A percentile compares a stretch with the other conserved stretches of the same genome.
phyloP scores from a whole-genome alignment of 2,888 invertebrate genomes.

The Arctia plantaginis region DNA sequence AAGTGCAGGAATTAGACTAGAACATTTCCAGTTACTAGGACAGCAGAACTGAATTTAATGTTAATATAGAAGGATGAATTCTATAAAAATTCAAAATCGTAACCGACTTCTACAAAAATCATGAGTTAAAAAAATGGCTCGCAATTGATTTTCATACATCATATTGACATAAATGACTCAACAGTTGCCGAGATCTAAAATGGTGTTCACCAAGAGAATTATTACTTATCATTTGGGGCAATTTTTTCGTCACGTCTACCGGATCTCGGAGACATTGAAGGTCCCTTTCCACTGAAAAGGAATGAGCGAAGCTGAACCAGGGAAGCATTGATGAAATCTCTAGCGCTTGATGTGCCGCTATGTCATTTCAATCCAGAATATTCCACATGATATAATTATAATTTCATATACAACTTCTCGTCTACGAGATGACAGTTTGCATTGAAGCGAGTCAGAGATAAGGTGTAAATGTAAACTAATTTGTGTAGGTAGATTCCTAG shows the following conservation, averaged over 20 bases:
- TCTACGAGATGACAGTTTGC: neutral
- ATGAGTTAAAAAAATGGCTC: constrained; percentile 22
- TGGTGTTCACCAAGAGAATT: neutral
- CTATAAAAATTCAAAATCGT: neutral
- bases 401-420: neutral
- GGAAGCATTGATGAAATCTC: neutral
- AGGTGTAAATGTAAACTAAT: too few species aligned
- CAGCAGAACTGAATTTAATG: neutral
- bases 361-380: neutral
- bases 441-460: too few species aligned
- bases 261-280: neutral
- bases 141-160: constrained; percentile 3
- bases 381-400: neutral
- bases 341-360: neutral
- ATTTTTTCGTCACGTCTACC: constrained; percentile 1
- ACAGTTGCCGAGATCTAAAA: constrained; percentile 2
- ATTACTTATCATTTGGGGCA: neutral
- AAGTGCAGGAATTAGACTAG: neutral
- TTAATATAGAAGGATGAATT: neutral
- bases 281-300: neutral
- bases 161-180: neutral
- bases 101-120: constrained; percentile 27
- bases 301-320: neutral
- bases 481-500: too few species aligned
- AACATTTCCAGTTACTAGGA: neutral